phyloP scores from a whole-genome alignment of 2,888 invertebrate species.

The Neoitamus cyanurus region DNA sequence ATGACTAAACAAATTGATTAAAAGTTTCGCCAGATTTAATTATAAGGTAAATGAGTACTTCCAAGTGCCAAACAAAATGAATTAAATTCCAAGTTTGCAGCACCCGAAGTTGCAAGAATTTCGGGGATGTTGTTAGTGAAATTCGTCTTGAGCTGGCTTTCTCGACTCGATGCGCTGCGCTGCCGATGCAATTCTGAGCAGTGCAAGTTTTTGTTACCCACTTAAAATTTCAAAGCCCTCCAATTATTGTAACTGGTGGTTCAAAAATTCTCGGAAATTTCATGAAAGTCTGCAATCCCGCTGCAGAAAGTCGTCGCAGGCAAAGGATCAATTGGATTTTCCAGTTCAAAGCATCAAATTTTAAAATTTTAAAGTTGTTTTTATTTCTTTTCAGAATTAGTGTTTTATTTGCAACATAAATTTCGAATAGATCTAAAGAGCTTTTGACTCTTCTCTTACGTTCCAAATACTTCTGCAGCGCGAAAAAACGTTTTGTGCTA shows the following conservation, averaged over 20 bases:
- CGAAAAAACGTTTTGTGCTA: too few species aligned
- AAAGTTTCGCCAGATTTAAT: conserved; percentile 44
- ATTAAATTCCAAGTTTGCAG: conserved; percentile 36
- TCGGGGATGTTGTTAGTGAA: conserved; percentile 8
- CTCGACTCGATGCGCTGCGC: neutral
- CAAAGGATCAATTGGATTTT: neutral
- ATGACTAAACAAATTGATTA: conserved; percentile 44
- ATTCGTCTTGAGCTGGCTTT: neutral
- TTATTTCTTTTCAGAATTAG: neutral
- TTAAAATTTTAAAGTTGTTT: neutral
- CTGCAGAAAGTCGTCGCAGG: neutral
- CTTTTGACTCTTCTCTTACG: too few species aligned
- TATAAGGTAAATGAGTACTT: conserved; percentile 43
- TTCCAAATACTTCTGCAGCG: too few species aligned
- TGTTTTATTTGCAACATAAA: neutral
- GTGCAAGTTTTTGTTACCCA: conserved; percentile 29
- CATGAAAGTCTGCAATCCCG: neutral
- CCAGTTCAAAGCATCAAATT: neutral
- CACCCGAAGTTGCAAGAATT: conserved; percentile 35
- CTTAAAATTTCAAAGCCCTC: conserved; percentile 32
- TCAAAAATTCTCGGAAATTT: neutral
- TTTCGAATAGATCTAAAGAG: neutral
- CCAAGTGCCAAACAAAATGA: conserved; percentile 39
- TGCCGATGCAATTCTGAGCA: conserved; percentile 18
- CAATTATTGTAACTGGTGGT: conserved; percentile 2